phyloP scores from a whole-genome alignment of 2,888 invertebrate genomes.

The Eurois occulta region DNA sequence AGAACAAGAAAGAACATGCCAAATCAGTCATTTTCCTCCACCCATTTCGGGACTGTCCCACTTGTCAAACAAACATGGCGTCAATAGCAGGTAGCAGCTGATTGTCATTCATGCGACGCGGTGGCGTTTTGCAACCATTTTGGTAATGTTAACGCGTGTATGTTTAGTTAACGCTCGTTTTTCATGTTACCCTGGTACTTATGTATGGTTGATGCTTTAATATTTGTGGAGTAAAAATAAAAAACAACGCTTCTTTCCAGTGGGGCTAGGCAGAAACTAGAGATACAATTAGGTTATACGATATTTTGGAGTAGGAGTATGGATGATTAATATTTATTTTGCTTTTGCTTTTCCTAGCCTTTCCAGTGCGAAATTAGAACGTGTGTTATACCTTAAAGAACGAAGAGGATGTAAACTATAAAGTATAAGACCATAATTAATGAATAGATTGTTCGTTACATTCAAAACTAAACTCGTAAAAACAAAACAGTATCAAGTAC shows the following conservation, averaged over 20 bases:
- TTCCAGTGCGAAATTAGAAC: background rate
- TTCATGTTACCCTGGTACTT: conserved; percentile 55
- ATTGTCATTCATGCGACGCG: conserved; percentile 75
- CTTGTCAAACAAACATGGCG: conserved; percentile 33
- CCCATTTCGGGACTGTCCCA: conserved; percentile 40
- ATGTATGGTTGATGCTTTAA: conserved; percentile 5
- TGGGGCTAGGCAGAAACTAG: background rate
- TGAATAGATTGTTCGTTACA: background rate
- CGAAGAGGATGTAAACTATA: background rate
- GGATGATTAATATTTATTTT: background rate
- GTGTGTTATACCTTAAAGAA: too few relatives aligned
- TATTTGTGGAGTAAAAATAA: background rate
- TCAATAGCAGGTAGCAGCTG: conserved; percentile 39
- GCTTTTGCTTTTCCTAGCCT: background rate
- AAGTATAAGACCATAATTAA: background rate
- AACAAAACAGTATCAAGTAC: conserved; percentile 30
- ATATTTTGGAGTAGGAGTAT: background rate
- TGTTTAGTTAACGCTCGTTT: conserved; percentile 67
- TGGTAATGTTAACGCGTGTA: conserved; percentile 78
- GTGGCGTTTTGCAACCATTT: conserved; percentile 77
- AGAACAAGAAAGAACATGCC: background rate
- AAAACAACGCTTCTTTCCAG: background rate
- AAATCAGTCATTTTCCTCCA: background rate
- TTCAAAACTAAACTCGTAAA: conserved; percentile 15
- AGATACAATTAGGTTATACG: background rate